Evolutionary conservation across 64 coral and sea anemone genomes (phyloP).

Genomic region (Cladopsammia gracilis): DNA sequence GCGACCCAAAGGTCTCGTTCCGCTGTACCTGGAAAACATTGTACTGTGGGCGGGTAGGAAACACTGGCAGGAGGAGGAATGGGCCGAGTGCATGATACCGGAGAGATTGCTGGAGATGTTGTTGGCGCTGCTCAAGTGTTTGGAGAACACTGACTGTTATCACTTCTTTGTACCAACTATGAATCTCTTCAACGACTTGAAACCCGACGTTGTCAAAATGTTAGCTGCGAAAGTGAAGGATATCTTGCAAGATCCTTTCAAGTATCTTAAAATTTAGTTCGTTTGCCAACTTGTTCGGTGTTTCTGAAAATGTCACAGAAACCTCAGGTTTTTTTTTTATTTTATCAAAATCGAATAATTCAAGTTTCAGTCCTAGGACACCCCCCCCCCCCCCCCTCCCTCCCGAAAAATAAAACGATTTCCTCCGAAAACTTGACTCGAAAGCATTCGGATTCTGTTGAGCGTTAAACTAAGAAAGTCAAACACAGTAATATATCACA

Average conservation of each 20-base stretch:
- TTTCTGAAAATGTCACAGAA: too few relatives aligned
- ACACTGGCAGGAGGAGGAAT: slow-evolving; percentile 58
- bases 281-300: too few relatives aligned
- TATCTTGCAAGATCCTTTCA: slow-evolving; percentile 77
- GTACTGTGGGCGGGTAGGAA: slow-evolving; percentile 68
- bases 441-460: too few relatives aligned
- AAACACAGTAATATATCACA: too few relatives aligned
- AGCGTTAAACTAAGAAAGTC: too few relatives aligned
- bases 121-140: slow-evolving; percentile 60
- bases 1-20: slow-evolving; percentile 68
- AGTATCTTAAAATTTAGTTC: slow-evolving; percentile 57
- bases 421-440: too few relatives aligned
- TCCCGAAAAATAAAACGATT: too few relatives aligned
- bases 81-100: slow-evolving; percentile 56
- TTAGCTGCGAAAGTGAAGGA: slow-evolving; percentile 69
- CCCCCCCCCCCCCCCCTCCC: too few relatives aligned
- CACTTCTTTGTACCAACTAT: slow-evolving; percentile 80
- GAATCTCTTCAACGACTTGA: slow-evolving; percentile 72
- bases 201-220: not conserved
- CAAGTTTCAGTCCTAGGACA: too few relatives aligned
- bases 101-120: slow-evolving; percentile 76
- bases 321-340: too few relatives aligned
- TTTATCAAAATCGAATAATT: too few relatives aligned
- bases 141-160: slow-evolving; percentile 71
- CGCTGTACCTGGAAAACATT: slow-evolving; percentile 79